Base-by-base conservation (phyloP, 2,888 invertebrate species). In the Sepiola atlantica region DNA sequence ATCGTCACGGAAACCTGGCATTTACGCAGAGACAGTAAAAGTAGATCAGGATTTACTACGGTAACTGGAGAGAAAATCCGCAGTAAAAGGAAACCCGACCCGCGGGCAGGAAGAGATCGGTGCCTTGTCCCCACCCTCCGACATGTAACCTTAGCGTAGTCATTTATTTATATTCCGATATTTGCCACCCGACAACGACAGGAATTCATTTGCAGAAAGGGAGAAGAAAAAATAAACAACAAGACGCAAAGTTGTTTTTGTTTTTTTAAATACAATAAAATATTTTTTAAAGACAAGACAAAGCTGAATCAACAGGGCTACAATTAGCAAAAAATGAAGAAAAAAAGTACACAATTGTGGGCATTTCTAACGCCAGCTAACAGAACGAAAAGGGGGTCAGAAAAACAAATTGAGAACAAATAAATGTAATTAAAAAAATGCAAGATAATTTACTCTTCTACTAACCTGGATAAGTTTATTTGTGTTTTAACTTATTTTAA, bases 1-100 rank as follows among this genome's bases (percentile, higher is more conserved):
- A 77, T 77, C 77, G 77, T 77, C 77, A 77, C 77, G 77, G 77
- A 77, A 77, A 77, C 77, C 77, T n/a, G 12, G 77, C 77, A 77
- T 77, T 77, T 77, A 77, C n/a, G 77, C 77, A 77, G 77, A 77
- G 77, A 77, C 77, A 77, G 77, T n/a, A 77, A 77, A 77, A 77
- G 77, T 77, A 77, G 77, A 77, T n/a, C n/a, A 77, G 32, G 77
- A 77, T 77, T 77, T 77, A 77, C 77, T n/a, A 77, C 77, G 32
- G 77, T 77, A 77, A 77, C 77, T 77, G 77, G 77, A 77, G 12
- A 77, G 77, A 77, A 77, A 77, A 77, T 77, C 77, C 32, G n/a
- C 77, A 77, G 77, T 77, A 77, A 77, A 77, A 77, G n/a, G 77
- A 77, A 77, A 77, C 32, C n/a, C 4, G 77, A 77, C n/a, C 32